These are phyloP conservation scores for Chaetodon auriga DNA, from an alignment of 2,113 vertebrate species.

Conservation along the genomic window DNA sequence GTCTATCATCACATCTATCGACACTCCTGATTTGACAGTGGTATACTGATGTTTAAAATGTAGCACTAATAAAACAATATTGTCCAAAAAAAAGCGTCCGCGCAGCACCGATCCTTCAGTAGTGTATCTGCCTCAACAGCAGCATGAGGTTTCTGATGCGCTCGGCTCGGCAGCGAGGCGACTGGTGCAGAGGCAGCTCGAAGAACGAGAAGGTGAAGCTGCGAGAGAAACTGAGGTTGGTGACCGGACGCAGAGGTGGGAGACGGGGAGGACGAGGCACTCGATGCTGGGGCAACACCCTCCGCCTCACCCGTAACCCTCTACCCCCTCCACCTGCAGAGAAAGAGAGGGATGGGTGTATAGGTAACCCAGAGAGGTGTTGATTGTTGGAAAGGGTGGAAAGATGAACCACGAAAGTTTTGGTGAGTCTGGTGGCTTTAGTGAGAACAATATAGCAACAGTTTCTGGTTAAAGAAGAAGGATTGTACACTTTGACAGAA, in stretches of 20 bases:
- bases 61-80: not conserved
- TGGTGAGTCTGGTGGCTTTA: too few relatives aligned
- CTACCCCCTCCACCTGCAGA: slow-evolving; percentile 44
- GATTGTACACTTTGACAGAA: too few relatives aligned
- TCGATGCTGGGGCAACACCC: slow-evolving; percentile 52
- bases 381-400: too few relatives aligned
- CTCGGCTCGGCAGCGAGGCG: slow-evolving; percentile 73
- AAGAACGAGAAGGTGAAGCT: slow-evolving; percentile 90
- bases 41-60: not conserved
- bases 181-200: slow-evolving; percentile 85
- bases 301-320: slow-evolving; percentile 43
- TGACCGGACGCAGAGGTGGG: slow-evolving; percentile 80
- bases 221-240: slow-evolving; percentile 85
- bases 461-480: too few relatives aligned
- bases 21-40: not conserved
- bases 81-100: not conserved
- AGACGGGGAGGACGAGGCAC: slow-evolving; percentile 70
- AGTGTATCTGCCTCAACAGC: slow-evolving; percentile 80
- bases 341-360: not conserved
- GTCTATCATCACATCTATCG: not conserved
- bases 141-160: slow-evolving; percentile 75
- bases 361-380: too few relatives aligned
- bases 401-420: too few relatives aligned
- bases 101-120: slow-evolving; percentile 54
- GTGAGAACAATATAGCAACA: too few relatives aligned